Evolutionary conservation across 2,113 vertebrate species (phyloP).

Genomic region (Cardinalis cardinalis): DNA sequence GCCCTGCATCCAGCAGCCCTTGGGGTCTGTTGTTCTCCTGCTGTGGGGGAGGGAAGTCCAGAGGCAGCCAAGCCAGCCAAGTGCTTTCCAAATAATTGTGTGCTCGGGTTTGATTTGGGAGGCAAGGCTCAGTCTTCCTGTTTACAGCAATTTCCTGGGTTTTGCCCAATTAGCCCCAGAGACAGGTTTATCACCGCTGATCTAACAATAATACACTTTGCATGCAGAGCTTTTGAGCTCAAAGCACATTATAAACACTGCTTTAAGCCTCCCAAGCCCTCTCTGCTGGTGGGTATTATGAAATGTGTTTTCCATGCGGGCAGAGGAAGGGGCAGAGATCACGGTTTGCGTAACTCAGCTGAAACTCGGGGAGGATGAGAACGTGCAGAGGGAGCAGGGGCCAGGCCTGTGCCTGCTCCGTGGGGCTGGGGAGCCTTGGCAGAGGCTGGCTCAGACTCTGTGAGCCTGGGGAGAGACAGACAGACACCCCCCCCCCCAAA

Average conservation of each 20-base stretch:
- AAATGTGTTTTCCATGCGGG: slow-evolving; percentile 47
- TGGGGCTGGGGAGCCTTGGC: not conserved
- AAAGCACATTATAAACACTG: slow-evolving; percentile 48
- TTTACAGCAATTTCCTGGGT: slow-evolving; percentile 61
- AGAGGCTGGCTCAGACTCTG: not conserved
- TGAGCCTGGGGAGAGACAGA: not conserved
- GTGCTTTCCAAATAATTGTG: slow-evolving; percentile 44
- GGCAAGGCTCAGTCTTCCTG: slow-evolving; percentile 54
- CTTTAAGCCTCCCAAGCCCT: slow-evolving; percentile 28
- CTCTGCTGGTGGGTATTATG: slow-evolving; percentile 37
- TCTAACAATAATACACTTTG: slow-evolving; percentile 61
- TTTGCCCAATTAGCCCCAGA: slow-evolving; percentile 57
- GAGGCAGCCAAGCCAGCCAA: slow-evolving; percentile 23
- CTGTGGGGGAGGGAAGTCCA: slow-evolving; percentile 1
- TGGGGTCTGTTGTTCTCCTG: not conserved
- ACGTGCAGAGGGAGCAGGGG: not conserved
- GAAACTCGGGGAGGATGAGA: not conserved
- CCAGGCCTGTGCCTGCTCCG: not conserved
- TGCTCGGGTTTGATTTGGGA: slow-evolving; percentile 42
- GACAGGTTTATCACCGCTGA: slow-evolving; percentile 58
- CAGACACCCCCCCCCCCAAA: not conserved
- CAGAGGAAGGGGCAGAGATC: slow-evolving; percentile 34
- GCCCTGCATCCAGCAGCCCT: not conserved
- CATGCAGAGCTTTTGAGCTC: slow-evolving; percentile 50
- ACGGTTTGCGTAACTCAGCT: slow-evolving; percentile 23